These are phyloP conservation scores for Sphenodon punctatus DNA, from an alignment of 2,797 vertebrate species.

Conservation along the genomic window DNA sequence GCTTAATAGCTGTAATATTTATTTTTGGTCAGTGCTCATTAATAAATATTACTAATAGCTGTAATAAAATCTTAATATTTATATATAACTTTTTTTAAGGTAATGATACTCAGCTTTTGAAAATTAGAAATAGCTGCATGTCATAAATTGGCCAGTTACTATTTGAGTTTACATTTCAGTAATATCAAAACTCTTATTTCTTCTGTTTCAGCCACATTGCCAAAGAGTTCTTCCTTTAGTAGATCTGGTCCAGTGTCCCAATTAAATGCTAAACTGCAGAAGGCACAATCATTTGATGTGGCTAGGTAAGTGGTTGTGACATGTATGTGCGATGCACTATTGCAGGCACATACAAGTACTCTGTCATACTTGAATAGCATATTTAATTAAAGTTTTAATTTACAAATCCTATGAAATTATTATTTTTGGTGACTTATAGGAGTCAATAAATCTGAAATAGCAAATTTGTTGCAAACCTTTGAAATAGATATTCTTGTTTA, in stretches of 20 bases:
- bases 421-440: not conserved
- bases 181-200: slow-evolving; percentile 1
- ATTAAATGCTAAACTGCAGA: slow-evolving; percentile 86
- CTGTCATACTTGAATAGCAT: not conserved
- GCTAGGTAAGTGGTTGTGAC: slow-evolving; percentile 79
- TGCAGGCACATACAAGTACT: not conserved
- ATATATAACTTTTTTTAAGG: too few relatives aligned
- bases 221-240: slow-evolving; percentile 93
- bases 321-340: not conserved
- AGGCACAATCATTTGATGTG: slow-evolving; percentile 91
- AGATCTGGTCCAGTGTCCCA: slow-evolving; percentile 84
- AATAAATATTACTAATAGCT: too few relatives aligned
- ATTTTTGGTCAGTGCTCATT: too few relatives aligned
- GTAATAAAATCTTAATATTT: too few relatives aligned
- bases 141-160: not conserved
- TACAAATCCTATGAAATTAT: not conserved
- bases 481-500: not conserved
- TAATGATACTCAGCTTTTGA: not conserved
- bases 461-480: not conserved
- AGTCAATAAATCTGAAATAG: not conserved
- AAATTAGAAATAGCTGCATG: not conserved
- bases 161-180: not conserved
- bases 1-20: too few relatives aligned
- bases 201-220: slow-evolving; percentile 84
- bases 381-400: not conserved